phyloP scores from a whole-genome alignment of 2,113 vertebrate genomes.

The Oplegnathus fasciatus region DNA sequence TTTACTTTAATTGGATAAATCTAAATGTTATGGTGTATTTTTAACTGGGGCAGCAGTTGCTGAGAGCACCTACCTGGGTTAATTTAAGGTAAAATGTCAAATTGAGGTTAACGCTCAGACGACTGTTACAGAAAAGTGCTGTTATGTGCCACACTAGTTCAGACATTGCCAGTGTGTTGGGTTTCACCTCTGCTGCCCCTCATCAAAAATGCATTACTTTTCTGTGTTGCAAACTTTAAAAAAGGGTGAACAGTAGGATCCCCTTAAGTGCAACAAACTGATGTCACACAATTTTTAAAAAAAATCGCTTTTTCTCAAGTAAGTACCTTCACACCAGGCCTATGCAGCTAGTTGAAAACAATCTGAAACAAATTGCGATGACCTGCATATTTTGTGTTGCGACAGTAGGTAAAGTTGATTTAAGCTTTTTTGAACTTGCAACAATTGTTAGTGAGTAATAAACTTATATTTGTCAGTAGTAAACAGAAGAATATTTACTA shows the following conservation, averaged over 20 bases:
- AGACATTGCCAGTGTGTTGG: not conserved
- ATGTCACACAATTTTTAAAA: not conserved
- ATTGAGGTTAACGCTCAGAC: not conserved
- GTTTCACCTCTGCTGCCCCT: conserved; percentile 27
- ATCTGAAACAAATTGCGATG: not conserved
- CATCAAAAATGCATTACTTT: conserved; percentile 31
- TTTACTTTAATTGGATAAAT: not conserved
- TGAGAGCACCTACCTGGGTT: not conserved
- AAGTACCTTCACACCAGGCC: not conserved
- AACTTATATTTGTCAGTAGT: too few relatives aligned
- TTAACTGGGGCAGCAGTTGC: not conserved
- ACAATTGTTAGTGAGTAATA: not conserved
- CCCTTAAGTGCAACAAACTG: not conserved
- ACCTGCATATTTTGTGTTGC: too few relatives aligned
- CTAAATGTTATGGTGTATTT: not conserved
- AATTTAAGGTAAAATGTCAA: not conserved
- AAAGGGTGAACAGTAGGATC: not conserved
- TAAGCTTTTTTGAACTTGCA: too few relatives aligned
- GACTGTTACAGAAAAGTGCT: not conserved
- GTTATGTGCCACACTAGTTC: not conserved
- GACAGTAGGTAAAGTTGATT: too few relatives aligned
- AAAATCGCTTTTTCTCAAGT: not conserved
- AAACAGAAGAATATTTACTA: too few relatives aligned
- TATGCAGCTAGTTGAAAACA: not conserved
- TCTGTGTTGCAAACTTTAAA: conserved; percentile 10